Conservation (phyloP, 2,888 invertebrate species). For the Cephus runcator region DNA sequence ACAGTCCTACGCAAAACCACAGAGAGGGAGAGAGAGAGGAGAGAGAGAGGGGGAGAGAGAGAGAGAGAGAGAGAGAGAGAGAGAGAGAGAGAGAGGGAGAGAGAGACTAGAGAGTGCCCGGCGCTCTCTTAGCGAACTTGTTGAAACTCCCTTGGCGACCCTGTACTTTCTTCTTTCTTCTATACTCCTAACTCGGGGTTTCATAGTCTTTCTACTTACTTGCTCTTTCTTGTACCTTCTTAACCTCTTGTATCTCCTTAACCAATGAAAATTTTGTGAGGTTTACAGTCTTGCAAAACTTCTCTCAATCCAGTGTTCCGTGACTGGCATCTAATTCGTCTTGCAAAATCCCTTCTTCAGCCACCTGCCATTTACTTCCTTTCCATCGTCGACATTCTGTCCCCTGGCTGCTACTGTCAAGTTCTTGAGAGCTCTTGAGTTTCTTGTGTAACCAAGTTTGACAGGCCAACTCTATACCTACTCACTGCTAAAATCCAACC, state of each 20-base stretch:
- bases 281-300: background rate
- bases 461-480: background rate
- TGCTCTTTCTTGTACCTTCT: background rate
- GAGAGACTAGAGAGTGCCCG: background rate
- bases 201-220: background rate
- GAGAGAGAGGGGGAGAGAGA: background rate
- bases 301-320: background rate
- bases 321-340: background rate
- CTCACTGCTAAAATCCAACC: background rate
- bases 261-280: background rate
- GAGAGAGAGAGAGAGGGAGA: background rate
- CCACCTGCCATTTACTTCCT: background rate
- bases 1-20: conserved; percentile 6
- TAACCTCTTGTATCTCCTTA: background rate
- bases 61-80: background rate
- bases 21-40: background rate
- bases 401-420: background rate
- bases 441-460: background rate
- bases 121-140: conserved; percentile 23
- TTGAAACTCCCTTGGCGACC: conserved; percentile 15
- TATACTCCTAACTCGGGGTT: background rate
- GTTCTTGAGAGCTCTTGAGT: background rate
- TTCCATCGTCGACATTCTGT: background rate
- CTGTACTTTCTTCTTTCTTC: background rate
- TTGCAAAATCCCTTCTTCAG: background rate